Percentiles rank a stretch among this genome's conserved stretches.
Evolutionary conservation across 2,888 invertebrate species (phyloP).

Genomic region (Pyrrhosoma nymphula): DNA sequence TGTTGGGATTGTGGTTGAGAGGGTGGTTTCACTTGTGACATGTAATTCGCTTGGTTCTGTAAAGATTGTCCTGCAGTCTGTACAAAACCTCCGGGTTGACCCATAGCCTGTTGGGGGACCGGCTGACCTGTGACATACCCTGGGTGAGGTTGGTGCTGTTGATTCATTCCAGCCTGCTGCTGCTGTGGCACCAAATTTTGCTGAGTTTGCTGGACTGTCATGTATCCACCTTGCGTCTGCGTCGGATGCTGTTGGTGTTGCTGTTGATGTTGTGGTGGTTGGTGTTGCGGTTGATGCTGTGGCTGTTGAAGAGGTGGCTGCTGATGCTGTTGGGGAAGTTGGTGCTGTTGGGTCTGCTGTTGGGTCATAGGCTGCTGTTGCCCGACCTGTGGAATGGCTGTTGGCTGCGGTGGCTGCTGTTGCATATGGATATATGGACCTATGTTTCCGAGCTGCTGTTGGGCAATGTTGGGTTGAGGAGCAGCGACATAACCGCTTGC

Average conservation of each 20-base stretch:
- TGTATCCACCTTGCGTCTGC: slow-evolving; percentile 51
- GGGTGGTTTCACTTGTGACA: slow-evolving; percentile 58
- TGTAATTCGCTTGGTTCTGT: slow-evolving; percentile 46
- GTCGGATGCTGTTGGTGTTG: slow-evolving; percentile 76
- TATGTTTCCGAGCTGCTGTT: slow-evolving; percentile 48
- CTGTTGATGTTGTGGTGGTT: slow-evolving; percentile 79
- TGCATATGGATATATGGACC: slow-evolving; percentile 69
- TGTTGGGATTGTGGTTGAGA: slow-evolving; percentile 53
- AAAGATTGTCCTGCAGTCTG: slow-evolving; percentile 58
- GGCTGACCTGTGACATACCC: slow-evolving; percentile 69
- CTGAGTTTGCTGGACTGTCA: slow-evolving; percentile 57
- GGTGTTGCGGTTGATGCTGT: slow-evolving; percentile 71
- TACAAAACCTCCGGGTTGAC: slow-evolving; percentile 68
- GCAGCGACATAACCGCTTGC: slow-evolving; percentile 55
- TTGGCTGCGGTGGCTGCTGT: slow-evolving; percentile 69
- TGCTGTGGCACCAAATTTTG: slow-evolving; percentile 53
- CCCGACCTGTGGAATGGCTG: slow-evolving; percentile 69
- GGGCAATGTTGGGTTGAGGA: slow-evolving; percentile 54
- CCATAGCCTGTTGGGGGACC: slow-evolving; percentile 69
- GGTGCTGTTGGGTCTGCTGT: slow-evolving; percentile 68
- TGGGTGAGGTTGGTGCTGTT: slow-evolving; percentile 68
- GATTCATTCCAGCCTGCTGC: slow-evolving; percentile 53
- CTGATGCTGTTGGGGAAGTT: slow-evolving; percentile 70
- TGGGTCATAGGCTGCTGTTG: slow-evolving; percentile 72
- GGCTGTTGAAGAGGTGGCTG: slow-evolving; percentile 70